Conservation (phyloP, 2,888 invertebrate genomes). For the Drosophila anceps region DNA sequence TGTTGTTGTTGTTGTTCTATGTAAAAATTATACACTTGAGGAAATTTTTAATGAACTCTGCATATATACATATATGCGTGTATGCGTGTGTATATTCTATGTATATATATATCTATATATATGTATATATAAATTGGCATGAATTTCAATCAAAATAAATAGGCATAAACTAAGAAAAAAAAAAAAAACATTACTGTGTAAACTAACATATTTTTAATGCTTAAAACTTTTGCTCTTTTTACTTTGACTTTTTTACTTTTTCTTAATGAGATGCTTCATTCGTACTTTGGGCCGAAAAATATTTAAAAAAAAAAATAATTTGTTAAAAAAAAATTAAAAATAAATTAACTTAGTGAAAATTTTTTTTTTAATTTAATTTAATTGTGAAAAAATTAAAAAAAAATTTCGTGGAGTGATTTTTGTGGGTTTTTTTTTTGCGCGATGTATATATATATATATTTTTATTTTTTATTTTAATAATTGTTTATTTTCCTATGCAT, state of each 20-base stretch:
- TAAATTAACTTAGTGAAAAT: constrained; percentile 4
- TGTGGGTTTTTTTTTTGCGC: constrained; percentile 1
- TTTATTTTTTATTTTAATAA: constrained; percentile 1
- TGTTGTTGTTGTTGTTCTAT: constrained; percentile 50
- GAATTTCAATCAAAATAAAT: constrained; percentile 64
- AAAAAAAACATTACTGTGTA: constrained; percentile 13
- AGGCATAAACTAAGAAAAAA: constrained; percentile 29
- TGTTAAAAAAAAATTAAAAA: constrained; percentile 4
- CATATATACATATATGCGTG: not conserved
- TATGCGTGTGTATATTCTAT: not conserved
- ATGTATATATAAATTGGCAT: constrained; percentile 21
- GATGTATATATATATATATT: constrained; percentile 15
- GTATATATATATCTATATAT: not conserved
- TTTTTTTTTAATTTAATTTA: not conserved
- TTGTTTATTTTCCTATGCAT: constrained; percentile 22
- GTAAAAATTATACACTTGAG: constrained; percentile 62
- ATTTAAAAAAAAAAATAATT: not conserved
- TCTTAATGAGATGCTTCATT: constrained; percentile 67
- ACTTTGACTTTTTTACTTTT: constrained; percentile 10
- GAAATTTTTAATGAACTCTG: constrained; percentile 66
- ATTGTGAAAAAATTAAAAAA: not conserved
- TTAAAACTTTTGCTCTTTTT: constrained; percentile 24
- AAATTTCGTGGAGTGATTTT: constrained; percentile 50
- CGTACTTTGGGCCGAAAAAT: constrained; percentile 39
- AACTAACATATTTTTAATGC: not conserved